Evolutionary conservation across 2,888 invertebrate species (phyloP).

Genomic region (Drosophila buzzatii): DNA sequence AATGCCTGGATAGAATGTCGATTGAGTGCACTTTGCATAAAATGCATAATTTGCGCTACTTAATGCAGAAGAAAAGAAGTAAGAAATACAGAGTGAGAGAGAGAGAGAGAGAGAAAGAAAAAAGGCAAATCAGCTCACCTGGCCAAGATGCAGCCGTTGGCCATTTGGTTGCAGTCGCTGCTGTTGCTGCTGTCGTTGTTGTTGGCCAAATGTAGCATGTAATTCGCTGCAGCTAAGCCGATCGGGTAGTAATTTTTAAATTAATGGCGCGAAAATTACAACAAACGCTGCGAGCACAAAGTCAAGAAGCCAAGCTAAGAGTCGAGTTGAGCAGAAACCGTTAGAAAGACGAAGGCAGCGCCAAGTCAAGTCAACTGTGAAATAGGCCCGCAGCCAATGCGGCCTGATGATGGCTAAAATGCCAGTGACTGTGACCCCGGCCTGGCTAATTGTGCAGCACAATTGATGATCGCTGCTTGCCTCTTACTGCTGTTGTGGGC

Average conservation of each 20-base stretch:
- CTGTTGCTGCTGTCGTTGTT: conserved; percentile 27
- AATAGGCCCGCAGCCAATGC: conserved; percentile 60
- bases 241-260: conserved; percentile 73
- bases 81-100: neutral
- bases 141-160: conserved; percentile 25
- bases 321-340: conserved; percentile 51
- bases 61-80: conserved; percentile 59
- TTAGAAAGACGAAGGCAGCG: conserved; percentile 55
- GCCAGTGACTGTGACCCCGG: conserved; percentile 51
- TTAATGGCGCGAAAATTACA: conserved; percentile 83
- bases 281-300: conserved; percentile 70
- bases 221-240: conserved; percentile 55
- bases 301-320: conserved; percentile 58
- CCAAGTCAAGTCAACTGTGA: conserved; percentile 71
- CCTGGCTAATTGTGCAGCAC: conserved; percentile 72
- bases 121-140: conserved; percentile 13
- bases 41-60: conserved; percentile 75
- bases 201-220: conserved; percentile 73
- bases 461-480: conserved; percentile 57
- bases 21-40: conserved; percentile 49
- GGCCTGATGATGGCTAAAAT: conserved; percentile 54
- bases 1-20: conserved; percentile 49
- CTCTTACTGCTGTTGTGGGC: conserved; percentile 32
- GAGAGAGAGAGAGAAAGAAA: too few species aligned
- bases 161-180: conserved; percentile 29